Conservation (phyloP, 2,113 vertebrate genomes). For the Nothobranchius kuhntae region DNA sequence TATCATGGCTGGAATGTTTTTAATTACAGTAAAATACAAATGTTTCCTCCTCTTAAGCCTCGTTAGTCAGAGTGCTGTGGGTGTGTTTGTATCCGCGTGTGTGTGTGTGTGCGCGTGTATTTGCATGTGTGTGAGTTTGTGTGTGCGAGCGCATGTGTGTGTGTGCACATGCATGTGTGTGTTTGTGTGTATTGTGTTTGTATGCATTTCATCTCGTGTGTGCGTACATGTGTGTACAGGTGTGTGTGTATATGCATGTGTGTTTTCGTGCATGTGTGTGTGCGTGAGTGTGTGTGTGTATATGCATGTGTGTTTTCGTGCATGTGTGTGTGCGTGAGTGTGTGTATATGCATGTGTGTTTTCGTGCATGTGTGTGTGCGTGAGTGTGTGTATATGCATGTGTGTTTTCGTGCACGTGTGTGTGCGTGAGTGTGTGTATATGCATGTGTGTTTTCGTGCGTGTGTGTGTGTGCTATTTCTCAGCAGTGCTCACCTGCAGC, state of each 20-base stretch:
- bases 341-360: too few species aligned
- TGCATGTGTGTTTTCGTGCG: background rate
- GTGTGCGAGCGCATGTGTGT: background rate
- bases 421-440: background rate
- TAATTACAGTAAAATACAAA: too few species aligned
- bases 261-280: background rate
- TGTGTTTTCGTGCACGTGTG: background rate
- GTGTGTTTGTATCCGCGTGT: background rate
- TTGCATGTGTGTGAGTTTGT: conserved; percentile 1
- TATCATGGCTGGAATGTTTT: too few species aligned
- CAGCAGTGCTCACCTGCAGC: conserved; percentile 74
- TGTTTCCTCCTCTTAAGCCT: too few species aligned
- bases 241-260: background rate
- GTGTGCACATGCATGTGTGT: background rate
- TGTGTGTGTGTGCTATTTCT: background rate
- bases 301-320: too few species aligned
- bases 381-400: too few species aligned
- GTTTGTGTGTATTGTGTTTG: too few species aligned
- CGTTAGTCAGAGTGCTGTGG: background rate
- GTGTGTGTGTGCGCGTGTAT: too few species aligned
- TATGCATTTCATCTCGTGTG: too few species aligned
- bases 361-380: too few species aligned
- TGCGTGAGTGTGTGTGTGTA: too few species aligned
- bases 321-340: too few species aligned
- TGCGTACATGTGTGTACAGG: conserved; percentile 8